These are phyloP conservation scores for Teinopalpus imperialis DNA, from an alignment of 2,888 invertebrate species.

Conservation along the genomic window DNA sequence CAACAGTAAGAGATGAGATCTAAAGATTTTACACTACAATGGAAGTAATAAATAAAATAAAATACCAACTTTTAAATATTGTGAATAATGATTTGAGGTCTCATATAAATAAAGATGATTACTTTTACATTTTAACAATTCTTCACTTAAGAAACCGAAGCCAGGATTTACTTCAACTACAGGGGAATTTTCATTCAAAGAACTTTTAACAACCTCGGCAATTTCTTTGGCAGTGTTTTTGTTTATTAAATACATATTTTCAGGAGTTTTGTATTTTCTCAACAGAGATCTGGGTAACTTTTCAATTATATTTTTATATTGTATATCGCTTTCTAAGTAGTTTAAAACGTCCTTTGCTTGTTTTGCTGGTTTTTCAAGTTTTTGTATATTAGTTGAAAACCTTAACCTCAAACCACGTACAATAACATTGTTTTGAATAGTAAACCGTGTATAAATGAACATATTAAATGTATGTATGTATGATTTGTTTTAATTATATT, in stretches of 20 bases:
- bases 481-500: too few relatives aligned
- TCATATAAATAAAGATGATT: constrained; percentile 83
- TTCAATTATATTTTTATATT: constrained; percentile 52
- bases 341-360: constrained; percentile 56
- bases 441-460: constrained; percentile 1
- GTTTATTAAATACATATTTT: constrained; percentile 71
- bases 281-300: constrained; percentile 57
- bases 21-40: too few relatives aligned
- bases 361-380: constrained; percentile 48
- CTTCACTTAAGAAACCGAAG: constrained; percentile 83
- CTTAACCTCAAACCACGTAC: constrained; percentile 39
- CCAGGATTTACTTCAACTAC: constrained; percentile 88
- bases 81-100: constrained; percentile 69
- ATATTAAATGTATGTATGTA: too few relatives aligned
- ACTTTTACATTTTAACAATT: constrained; percentile 77
- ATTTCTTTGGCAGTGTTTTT: constrained; percentile 61
- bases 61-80: constrained; percentile 62
- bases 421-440: not conserved
- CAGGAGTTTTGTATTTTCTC: constrained; percentile 60
- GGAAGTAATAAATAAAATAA: too few relatives aligned
- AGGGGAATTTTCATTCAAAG: constrained; percentile 51
- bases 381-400: constrained; percentile 48
- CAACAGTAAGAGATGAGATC: too few relatives aligned
- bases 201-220: constrained; percentile 49
- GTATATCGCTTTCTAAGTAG: constrained; percentile 53